Base-by-base conservation (phyloP, 2,888 invertebrate genomes). In the Zaprionus lineosus region DNA sequence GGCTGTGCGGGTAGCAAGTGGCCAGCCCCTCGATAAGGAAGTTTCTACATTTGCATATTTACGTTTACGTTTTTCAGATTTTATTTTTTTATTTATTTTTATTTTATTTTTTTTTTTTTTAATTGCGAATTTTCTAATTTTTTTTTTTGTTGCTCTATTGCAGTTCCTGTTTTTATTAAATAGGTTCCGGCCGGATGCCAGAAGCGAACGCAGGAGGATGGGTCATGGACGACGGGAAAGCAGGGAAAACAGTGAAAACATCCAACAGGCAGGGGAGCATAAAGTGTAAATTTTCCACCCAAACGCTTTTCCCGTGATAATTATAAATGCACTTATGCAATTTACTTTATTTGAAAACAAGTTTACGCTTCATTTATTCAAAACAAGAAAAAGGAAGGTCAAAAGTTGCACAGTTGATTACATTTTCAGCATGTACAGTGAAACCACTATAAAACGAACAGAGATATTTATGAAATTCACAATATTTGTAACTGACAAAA, bases 21-120 rank as follows among this genome's bases (percentile, higher is more conserved):
- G n/a, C n/a, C n/a, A n/a, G n/a, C n/a, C n/a, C n/a, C n/a, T n/a
- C n/a, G n/a, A n/a, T n/a, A n/a, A n/a, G n/a, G n/a, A n/a, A n/a
- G n/a, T n/a, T n/a, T n/a, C n/a, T n/a, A n/a, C 21, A 66, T 43
- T 67, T 66, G 46, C 48, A 47, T 56, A 60, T 37, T 43, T 67
- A n/a, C 44, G 43, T 56, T 58, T 24, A 39, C 31, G 8, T 33
- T 40, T 36, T n/a, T 7, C 29, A 16, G 2, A 18, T 16, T 16
- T 18, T 7, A 12, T 26, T 43, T 24, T 15, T 6, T 11, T 5
- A 19, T 9, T 7, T 3, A 11, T 51, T 46, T 29, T 11, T 12
- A 9, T 33, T 21, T 43, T 29, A 31, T 19, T 44, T 44, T 37
- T 18, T 16, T 12, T 16, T 52, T 24, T 56, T 51, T 21, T 50